Evolutionary conservation across 2,113 vertebrate species (phyloP).

Genomic region (Regulus satrapa): DNA sequence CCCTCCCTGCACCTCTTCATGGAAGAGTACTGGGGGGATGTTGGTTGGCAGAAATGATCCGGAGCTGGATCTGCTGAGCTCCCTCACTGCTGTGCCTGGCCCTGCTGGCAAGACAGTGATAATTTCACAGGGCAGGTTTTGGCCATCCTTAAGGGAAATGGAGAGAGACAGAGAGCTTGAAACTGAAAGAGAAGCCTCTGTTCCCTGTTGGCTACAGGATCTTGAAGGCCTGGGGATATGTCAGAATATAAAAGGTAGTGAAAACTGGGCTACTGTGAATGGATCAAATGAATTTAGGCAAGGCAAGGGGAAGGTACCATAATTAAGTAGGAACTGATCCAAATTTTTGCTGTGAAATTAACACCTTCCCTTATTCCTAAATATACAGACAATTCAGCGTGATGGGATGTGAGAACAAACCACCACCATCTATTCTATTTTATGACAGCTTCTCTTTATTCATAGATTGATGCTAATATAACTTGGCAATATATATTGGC

Average conservation of each 20-base stretch:
- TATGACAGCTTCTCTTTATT: background rate
- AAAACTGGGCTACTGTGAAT: background rate
- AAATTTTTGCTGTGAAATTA: conserved; percentile 8
- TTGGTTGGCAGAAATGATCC: background rate
- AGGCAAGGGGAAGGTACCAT: background rate
- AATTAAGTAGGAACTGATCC: background rate
- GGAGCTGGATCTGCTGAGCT: background rate
- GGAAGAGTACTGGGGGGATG: background rate
- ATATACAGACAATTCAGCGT: background rate
- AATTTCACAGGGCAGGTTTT: background rate
- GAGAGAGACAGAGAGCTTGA: background rate
- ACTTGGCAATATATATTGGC: background rate
- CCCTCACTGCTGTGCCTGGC: background rate
- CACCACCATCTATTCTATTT: background rate
- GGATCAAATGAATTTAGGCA: background rate
- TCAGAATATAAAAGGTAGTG: background rate
- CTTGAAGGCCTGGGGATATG: background rate
- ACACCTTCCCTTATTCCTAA: background rate
- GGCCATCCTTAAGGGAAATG: background rate
- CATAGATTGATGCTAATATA: background rate
- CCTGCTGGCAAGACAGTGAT: background rate
- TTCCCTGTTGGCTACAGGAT: background rate
- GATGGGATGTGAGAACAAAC: background rate
- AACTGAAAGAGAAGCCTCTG: conserved; percentile 1
- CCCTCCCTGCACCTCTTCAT: background rate